Percentiles rank a stretch among this genome's conserved stretches.
These are phyloP conservation scores for Drosophila tristis DNA, from an alignment of 1,140 invertebrate species.

Conservation along the genomic window DNA sequence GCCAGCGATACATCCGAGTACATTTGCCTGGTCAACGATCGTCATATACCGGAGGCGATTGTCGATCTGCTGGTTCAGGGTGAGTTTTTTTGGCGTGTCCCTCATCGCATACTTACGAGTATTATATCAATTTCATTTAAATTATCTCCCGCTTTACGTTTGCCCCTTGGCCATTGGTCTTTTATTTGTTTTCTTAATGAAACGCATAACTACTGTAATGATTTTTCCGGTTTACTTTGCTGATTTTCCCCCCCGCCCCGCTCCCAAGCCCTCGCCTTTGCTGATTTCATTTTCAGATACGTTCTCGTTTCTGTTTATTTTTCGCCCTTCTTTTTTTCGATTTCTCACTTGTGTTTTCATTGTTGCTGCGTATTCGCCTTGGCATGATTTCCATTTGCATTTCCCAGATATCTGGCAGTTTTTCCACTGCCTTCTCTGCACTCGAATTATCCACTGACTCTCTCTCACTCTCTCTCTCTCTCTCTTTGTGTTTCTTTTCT, in stretches of 20 bases:
- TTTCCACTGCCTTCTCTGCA: slow-evolving; percentile 33
- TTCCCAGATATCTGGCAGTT: slow-evolving; percentile 63
- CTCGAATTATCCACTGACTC: too few relatives aligned
- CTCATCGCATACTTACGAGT: background rate
- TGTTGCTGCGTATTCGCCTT: slow-evolving; percentile 36
- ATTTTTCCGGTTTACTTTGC: slow-evolving; percentile 71
- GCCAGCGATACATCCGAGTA: slow-evolving; percentile 88
- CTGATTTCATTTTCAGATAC: slow-evolving; percentile 64
- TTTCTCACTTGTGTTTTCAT: slow-evolving; percentile 40
- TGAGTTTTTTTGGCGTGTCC: too few relatives aligned
- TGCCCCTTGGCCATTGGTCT: background rate
- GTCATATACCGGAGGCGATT: slow-evolving; percentile 87
- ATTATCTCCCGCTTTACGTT: slow-evolving; percentile 1
- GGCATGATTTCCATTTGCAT: slow-evolving; percentile 71
- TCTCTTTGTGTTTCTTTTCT: slow-evolving; percentile 27
- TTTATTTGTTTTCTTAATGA: slow-evolving; percentile 43
- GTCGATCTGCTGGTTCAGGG: slow-evolving; percentile 88
- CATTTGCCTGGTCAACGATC: slow-evolving; percentile 88
- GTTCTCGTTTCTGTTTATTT: slow-evolving; percentile 24
- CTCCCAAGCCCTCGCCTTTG: slow-evolving; percentile 15
- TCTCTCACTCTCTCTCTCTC: background rate
- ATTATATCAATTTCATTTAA: background rate
- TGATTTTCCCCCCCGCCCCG: slow-evolving; percentile 16
- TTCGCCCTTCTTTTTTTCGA: slow-evolving; percentile 7
- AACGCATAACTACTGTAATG: slow-evolving; percentile 67